Evolutionary conservation across 2,113 vertebrate species (phyloP).

Genomic region (Tyto alba): DNA sequence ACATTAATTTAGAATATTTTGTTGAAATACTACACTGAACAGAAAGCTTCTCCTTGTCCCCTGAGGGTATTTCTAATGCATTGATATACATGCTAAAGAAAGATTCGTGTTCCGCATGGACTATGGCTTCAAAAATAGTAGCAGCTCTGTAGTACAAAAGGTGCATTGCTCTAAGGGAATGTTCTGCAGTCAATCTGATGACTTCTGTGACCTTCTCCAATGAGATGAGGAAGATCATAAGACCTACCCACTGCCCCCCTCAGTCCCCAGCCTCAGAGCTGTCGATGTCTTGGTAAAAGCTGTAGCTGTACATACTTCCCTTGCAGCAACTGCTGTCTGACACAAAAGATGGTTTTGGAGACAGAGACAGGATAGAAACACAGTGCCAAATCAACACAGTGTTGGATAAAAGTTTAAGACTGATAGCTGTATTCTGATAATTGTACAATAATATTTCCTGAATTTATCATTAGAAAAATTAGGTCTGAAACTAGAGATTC

Average conservation of each 20-base stretch:
- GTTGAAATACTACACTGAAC: background rate
- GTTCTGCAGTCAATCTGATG: constrained; percentile 24
- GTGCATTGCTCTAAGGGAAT: background rate
- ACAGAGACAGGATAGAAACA: background rate
- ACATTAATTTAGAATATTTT: background rate
- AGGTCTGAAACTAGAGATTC: background rate
- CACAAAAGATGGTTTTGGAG: constrained; percentile 27
- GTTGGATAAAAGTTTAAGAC: background rate
- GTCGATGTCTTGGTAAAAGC: background rate
- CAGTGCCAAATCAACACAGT: background rate
- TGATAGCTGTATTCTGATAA: background rate
- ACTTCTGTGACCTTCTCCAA: constrained; percentile 22
- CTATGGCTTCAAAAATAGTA: background rate
- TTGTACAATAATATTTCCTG: background rate
- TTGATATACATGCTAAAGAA: constrained; percentile 19
- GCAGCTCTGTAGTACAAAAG: background rate
- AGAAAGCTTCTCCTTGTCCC: background rate
- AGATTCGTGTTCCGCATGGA: background rate
- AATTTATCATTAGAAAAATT: background rate
- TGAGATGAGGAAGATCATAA: background rate
- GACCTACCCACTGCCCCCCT: background rate
- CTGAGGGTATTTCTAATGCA: background rate
- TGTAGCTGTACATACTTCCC: background rate
- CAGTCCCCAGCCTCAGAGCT: background rate
- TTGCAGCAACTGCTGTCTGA: background rate